A percentile compares a stretch with the other conserved stretches of the same genome.
Conservation (phyloP, 2,113 vertebrate genomes). For the Notiomystis cincta region DNA sequence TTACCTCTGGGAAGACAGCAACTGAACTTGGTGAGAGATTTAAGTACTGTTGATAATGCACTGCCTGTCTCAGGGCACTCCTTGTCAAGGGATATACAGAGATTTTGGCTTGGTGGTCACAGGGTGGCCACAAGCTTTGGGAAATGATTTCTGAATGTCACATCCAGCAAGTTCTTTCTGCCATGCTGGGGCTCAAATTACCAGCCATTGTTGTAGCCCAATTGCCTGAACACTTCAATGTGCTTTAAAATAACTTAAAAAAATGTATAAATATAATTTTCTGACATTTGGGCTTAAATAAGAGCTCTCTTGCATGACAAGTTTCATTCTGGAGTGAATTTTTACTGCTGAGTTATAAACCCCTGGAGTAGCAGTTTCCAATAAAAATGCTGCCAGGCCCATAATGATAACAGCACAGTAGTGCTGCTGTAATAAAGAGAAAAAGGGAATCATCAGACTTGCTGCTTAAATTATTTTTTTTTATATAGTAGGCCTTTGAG, state of each 20-base stretch:
- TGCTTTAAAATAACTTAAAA: slow-evolving; percentile 50
- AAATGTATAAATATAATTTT: slow-evolving; percentile 50
- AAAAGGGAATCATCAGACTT: slow-evolving; percentile 4
- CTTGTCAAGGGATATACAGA: neutral
- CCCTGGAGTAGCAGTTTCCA: slow-evolving; percentile 25
- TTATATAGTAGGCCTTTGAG: neutral
- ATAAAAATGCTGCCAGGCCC: slow-evolving; percentile 36
- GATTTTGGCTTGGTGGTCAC: neutral
- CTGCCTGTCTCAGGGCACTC: neutral
- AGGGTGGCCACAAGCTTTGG: neutral
- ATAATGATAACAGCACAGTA: slow-evolving; percentile 21
- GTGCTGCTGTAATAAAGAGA: slow-evolving; percentile 18
- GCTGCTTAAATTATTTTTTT: neutral
- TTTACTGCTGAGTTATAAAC: slow-evolving; percentile 60
- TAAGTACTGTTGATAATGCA: neutral
- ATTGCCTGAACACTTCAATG: neutral
- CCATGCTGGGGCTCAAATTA: neutral
- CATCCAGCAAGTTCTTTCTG: neutral
- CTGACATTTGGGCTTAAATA: slow-evolving; percentile 41
- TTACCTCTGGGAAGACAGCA: neutral
- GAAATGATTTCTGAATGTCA: neutral
- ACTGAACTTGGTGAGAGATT: neutral
- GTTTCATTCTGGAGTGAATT: slow-evolving; percentile 38
- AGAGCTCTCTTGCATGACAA: slow-evolving; percentile 41
- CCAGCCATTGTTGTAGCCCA: neutral